A percentile compares a stretch with the other conserved stretches of the same genome.
These are phyloP conservation scores for Anas platyrhynchos DNA, from an alignment of 2,113 vertebrate species.

Conservation along the genomic window DNA sequence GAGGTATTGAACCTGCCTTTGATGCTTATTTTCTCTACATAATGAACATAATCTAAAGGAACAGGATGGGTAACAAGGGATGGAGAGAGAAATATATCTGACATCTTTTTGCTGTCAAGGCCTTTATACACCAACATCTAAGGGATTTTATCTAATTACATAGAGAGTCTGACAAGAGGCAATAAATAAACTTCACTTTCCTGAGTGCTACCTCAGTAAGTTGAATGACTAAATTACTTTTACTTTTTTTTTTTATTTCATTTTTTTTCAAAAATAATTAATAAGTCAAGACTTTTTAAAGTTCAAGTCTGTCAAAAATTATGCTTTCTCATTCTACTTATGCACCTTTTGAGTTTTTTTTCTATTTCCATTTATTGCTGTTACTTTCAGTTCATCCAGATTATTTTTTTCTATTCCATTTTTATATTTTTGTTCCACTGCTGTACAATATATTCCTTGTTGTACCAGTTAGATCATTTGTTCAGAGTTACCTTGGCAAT, in stretches of 20 bases:
- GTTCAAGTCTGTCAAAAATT: neutral
- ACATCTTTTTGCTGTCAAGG: neutral
- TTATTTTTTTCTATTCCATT: neutral
- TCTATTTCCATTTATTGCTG: neutral
- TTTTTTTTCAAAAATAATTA: neutral
- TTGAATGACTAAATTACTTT: neutral
- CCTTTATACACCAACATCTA: neutral
- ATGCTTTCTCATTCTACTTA: neutral
- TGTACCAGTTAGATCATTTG: neutral
- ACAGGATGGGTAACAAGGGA: neutral
- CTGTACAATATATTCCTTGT: neutral
- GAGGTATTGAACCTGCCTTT: neutral
- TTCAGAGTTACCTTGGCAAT: neutral
- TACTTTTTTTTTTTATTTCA: neutral
- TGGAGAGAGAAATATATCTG: neutral
- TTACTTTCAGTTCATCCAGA: neutral
- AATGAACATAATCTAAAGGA: neutral
- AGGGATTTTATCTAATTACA: neutral
- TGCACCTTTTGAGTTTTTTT: neutral
- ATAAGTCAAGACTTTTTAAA: neutral
- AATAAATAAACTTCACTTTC: neutral
- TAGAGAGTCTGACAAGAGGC: neutral
- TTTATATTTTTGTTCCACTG: neutral
- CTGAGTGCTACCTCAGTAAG: neutral
- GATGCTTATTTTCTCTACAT: neutral